Conservation (phyloP, 2,888 invertebrate genomes). For the Chaitophorus viminalis region DNA sequence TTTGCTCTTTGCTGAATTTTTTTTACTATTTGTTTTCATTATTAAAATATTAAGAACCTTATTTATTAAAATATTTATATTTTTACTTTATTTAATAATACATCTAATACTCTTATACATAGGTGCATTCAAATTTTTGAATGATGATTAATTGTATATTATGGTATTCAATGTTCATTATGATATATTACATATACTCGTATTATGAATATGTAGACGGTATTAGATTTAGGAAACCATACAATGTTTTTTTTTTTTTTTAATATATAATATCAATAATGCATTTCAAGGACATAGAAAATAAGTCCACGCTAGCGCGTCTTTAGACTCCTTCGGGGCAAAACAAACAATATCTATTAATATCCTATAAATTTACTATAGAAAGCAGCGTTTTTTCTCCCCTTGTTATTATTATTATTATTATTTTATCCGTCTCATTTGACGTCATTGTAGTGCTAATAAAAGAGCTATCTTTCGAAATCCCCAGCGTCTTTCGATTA, state of each 20-base stretch:
- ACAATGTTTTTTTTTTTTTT: neutral
- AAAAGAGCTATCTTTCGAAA: conserved; percentile 29
- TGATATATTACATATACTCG: too few relatives aligned
- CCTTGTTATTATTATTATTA: conserved; percentile 5
- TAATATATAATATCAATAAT: neutral
- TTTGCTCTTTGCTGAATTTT: too few relatives aligned
- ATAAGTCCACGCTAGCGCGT: neutral
- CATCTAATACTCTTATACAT: too few relatives aligned
- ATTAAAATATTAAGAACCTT: too few relatives aligned
- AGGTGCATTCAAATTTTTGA: too few relatives aligned
- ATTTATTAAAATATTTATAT: too few relatives aligned
- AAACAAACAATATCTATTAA: conserved; percentile 51
- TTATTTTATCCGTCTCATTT: neutral
- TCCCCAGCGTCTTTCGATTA: conserved; percentile 19
- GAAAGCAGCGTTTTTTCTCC: conserved; percentile 17
- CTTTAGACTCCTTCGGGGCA: conserved; percentile 11
- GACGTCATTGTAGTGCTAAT: conserved; percentile 36
- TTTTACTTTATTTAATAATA: too few relatives aligned
- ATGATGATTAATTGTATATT: too few relatives aligned
- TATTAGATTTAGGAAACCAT: neutral
- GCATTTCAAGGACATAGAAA: conserved; percentile 37
- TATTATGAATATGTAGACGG: too few relatives aligned
- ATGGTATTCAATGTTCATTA: too few relatives aligned
- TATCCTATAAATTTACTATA: conserved; percentile 9
- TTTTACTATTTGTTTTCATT: too few relatives aligned